Evolutionary conservation across 2,797 vertebrate genomes (phyloP).

Genomic region (Threskiornis aethiopicus): DNA sequence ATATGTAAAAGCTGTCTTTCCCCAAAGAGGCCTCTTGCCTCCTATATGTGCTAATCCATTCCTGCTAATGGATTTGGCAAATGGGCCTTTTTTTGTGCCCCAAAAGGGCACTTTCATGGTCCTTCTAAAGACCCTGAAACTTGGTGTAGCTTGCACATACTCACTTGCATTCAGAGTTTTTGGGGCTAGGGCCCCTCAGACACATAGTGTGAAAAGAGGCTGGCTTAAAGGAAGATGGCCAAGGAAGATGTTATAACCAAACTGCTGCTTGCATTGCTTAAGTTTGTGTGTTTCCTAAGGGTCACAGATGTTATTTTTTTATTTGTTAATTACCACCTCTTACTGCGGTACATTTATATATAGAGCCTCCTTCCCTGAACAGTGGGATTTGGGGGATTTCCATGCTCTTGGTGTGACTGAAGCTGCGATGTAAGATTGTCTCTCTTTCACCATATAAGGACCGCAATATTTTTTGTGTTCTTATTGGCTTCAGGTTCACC

Average conservation of each 20-base stretch:
- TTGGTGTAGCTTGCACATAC: neutral
- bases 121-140: neutral
- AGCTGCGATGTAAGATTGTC: neutral
- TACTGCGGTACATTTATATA: neutral
- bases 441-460: neutral
- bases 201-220: neutral
- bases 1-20: neutral
- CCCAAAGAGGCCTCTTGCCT: neutral
- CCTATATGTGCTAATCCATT: neutral
- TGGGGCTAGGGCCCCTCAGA: neutral
- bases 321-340: neutral
- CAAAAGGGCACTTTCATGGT: neutral
- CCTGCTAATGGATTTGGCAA: neutral
- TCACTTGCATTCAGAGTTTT: neutral
- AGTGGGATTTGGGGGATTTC: neutral
- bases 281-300: neutral
- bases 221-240: neutral
- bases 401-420: neutral
- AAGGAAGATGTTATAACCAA: neutral
- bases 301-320: rapidly evolving
- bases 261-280: neutral
- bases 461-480: neutral
- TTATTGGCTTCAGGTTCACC: neutral
- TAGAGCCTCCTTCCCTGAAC: neutral
- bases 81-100: neutral